Evolutionary conservation across 2,113 vertebrate species (phyloP), one percentile per base, ranked within the genome.

Genomic region (Eublepharis macularius): DNA sequence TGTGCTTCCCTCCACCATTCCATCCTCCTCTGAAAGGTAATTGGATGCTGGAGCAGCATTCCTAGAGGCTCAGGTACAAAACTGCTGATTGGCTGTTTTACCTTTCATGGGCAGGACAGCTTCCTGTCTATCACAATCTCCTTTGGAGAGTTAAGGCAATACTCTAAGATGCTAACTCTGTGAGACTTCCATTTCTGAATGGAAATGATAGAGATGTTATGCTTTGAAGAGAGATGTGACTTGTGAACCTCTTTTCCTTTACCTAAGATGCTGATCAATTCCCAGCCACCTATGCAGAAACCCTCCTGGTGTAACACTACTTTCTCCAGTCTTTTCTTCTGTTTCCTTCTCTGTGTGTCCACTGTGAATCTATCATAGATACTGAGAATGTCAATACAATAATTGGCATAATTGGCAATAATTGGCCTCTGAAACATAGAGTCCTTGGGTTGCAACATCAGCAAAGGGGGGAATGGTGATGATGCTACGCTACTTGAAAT

Each of bases 371-470:
- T 1, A 49, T 84, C 51, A 79, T 36, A 65, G 78, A 21, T 7
- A 4, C 39, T 82, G 76, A 81, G 70, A 13, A 14, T 82, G 84
- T 86, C 73, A 87, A 41, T 29, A 87, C 65, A 51, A 29, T 54
- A 76, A 1, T 13, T 26, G 57, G 39, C 34, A 41, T 7, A 21
- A n/a, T n/a, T n/a, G n/a, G n/a, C n/a, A n/a, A n/a, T n/a, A n/a
- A n/a, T n/a, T n/a, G n/a, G n/a, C 34, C 29, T 10, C 39, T 39
- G 68, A 72, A 82, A 82, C 57, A 6, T 54, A 26, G 54, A 85
- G 17, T 19, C 76, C 21, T 4, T 57, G 12, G 2, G 54, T 41
- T 76, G n/a, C n/a, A 0, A 83, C 43, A 4, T 3, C 60, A 12
- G 14, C 12, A 65, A 78, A 39, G 13, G 36, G 16, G n/a, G 4